Base-by-base conservation (phyloP, 1,140 invertebrate species). In the Lordiphosa collinella region DNA sequence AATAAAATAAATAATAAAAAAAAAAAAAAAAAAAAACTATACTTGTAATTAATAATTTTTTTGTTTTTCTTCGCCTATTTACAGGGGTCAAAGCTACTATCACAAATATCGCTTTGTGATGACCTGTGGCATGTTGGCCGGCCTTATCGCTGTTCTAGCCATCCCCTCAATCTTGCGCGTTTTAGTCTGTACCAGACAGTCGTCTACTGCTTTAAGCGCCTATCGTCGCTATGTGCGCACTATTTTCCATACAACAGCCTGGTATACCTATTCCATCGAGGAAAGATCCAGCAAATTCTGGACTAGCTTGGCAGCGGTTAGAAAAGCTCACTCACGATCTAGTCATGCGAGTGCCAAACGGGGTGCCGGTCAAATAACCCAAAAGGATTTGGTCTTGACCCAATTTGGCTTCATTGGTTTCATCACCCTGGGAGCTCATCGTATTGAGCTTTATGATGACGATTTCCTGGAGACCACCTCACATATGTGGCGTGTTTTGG, bases 351-450 rank as follows among this genome's bases (percentile, higher is more conserved):
- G 88, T 6, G 85, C 89, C 7, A 69, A 70, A 7, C 87, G 88
- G 13, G 89, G 89, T 10, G 80, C 80, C 1, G 92, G 92, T 1
- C 64, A 67, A 36, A 84, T 91, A 3, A 91, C 92, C 0, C 96
- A 98, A 88, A 91, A 93, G 56, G 96, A 97, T 63, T 93, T 98
- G 92, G 93, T 93, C 0, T 71, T 97, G 1, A 96, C 96, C 0
- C 95, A 95, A 82, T 96, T 95, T 69, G 95, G 94, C 7, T 98
- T 98, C 74, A 93, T 97, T 64, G 96, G 96, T 1, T 93, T 94
- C 44, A 91, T 93, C 1, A 70, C 96, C 0, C 59, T 95, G 3
- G 92, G 92, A 35, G 92, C 94, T 0, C 88, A 93, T 38, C 87
- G 91, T 29, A 90, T 96, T 25, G 94, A 95, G 1, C 89, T 96